Percentiles rank a stretch among this genome's conserved stretches.
Evolutionary conservation across 2,797 vertebrate species (phyloP).

Genomic region (Eulemur mongoz): DNA sequence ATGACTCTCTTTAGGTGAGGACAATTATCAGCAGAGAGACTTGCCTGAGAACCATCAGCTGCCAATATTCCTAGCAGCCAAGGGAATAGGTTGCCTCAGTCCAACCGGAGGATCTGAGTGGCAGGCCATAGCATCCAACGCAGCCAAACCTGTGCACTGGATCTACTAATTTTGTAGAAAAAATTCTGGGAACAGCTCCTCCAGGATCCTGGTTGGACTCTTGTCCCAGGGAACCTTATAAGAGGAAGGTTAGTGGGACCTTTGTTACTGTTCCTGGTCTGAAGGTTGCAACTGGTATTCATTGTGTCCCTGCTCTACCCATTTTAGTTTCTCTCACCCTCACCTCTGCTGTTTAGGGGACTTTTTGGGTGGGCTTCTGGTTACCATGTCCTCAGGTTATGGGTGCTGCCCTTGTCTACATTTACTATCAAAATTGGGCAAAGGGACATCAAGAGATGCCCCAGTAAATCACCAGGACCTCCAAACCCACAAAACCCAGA

Average conservation of each 20-base stretch:
- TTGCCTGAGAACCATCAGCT: neutral
- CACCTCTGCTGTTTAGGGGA: neutral
- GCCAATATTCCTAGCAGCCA: neutral
- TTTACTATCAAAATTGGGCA: neutral
- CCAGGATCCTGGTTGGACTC: neutral
- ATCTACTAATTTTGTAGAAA: neutral
- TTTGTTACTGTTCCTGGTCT: neutral
- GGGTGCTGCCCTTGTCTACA: neutral
- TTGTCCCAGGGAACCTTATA: neutral
- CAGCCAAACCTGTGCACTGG: neutral
- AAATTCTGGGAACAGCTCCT: conserved; percentile 10
- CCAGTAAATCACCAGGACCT: neutral
- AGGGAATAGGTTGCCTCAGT: neutral
- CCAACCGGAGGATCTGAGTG: neutral
- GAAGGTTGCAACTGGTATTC: neutral
- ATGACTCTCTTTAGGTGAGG: neutral
- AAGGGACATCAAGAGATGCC: neutral
- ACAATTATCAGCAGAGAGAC: neutral
- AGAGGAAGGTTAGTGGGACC: neutral
- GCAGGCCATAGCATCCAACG: neutral
- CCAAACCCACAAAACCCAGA: neutral
- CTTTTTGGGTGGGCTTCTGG: neutral
- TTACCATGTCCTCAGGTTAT: neutral
- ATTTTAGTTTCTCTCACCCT: neutral
- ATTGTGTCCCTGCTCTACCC: neutral